A percentile compares a stretch with the other conserved stretches of the same genome.
Evolutionary conservation across 2,113 vertebrate genomes (phyloP).

Genomic region (Epinephelus fuscoguttatus): DNA sequence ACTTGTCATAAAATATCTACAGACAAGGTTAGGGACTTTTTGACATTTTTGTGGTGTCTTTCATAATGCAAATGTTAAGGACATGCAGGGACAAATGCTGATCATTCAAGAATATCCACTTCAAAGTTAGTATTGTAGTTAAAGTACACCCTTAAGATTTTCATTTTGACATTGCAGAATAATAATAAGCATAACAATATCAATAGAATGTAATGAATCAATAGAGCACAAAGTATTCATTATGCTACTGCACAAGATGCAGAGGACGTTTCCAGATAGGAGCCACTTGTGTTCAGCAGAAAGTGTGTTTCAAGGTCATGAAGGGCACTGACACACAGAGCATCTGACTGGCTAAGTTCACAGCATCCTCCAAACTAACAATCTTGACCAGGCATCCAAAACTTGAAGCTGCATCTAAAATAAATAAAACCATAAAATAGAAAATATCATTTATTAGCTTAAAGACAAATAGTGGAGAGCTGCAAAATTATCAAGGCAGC

Average conservation of each 20-base stretch:
- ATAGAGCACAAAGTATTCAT: not conserved
- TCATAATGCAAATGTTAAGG: not conserved
- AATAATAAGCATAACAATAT: not conserved
- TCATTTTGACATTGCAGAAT: not conserved
- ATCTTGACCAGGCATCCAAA: not conserved
- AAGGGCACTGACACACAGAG: not conserved
- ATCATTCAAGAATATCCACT: not conserved
- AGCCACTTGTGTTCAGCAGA: constrained; percentile 12
- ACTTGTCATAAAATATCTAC: not conserved
- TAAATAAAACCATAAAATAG: not conserved
- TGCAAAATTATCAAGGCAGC: not conserved
- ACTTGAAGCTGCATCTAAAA: not conserved
- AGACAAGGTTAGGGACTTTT: not conserved
- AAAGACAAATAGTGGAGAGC: not conserved
- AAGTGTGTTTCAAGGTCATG: constrained; percentile 19
- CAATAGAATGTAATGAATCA: not conserved
- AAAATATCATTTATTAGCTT: not conserved
- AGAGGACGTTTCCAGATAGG: not conserved
- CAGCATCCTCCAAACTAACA: not conserved
- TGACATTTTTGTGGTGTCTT: not conserved
- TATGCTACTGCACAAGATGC: not conserved
- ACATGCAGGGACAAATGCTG: not conserved
- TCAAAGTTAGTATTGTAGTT: not conserved
- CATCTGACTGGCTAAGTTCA: not conserved
- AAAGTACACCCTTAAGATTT: not conserved